Conservation (phyloP, 1,140 invertebrate species). For the Choristoneura fumiferana region DNA sequence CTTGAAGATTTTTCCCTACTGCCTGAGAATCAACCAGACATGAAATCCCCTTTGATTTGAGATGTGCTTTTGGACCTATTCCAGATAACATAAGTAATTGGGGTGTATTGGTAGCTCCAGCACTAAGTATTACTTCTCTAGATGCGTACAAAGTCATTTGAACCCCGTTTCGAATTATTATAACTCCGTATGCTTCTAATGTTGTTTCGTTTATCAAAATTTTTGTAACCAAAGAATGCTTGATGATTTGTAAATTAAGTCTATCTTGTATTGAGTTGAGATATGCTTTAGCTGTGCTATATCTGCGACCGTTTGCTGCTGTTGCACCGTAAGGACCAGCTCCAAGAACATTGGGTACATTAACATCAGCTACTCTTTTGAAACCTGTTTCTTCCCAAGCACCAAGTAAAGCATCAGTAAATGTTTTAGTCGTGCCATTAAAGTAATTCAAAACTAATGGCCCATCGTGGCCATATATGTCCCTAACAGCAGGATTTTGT, state of each 20-base stretch:
- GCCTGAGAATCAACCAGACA: constrained; percentile 79
- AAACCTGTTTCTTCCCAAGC: constrained; percentile 43
- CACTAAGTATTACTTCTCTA: constrained; percentile 77
- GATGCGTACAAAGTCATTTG: constrained; percentile 46
- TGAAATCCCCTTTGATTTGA: constrained; percentile 65
- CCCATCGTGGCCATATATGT: constrained; percentile 31
- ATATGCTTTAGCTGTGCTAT: constrained; percentile 81
- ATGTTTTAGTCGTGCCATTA: constrained; percentile 26
- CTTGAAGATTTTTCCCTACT: constrained; percentile 86
- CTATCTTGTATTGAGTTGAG: constrained; percentile 76
- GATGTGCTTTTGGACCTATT: constrained; percentile 59
- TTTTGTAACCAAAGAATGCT: constrained; percentile 77
- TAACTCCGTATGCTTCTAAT: constrained; percentile 48
- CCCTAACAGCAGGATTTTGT: constrained; percentile 19
- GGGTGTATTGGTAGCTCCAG: constrained; percentile 76
- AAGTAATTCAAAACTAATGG: constrained; percentile 33
- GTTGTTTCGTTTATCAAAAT: constrained; percentile 44
- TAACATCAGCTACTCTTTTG: constrained; percentile 42
- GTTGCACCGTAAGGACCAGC: constrained; percentile 55
- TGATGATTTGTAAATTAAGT: constrained; percentile 84
- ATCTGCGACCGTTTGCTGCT: constrained; percentile 78
- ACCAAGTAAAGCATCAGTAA: constrained; percentile 52
- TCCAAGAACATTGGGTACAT: constrained; percentile 55
- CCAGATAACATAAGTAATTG: constrained; percentile 74
- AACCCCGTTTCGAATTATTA: constrained; percentile 41